A percentile compares a stretch with the other conserved stretches of the same genome.
phyloP scores from a whole-genome alignment of 2,797 vertebrate genomes.

The Spinibarbus caldwelli region DNA sequence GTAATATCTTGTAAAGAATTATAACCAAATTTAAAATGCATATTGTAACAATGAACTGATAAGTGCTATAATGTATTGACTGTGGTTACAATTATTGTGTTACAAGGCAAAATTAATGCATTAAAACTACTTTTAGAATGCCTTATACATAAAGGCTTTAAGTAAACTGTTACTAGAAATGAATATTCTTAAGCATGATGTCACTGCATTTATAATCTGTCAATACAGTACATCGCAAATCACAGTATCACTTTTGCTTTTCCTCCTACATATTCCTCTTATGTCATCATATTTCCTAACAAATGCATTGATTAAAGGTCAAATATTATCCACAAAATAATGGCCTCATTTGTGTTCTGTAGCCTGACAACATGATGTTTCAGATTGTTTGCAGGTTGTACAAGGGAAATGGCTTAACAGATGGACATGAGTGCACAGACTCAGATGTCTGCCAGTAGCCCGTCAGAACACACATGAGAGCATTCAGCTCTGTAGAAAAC shows the following conservation, averaged over 20 bases:
- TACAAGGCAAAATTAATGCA: not conserved
- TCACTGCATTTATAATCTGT: not conserved
- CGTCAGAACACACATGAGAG: slow-evolving; percentile 15
- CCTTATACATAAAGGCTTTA: not conserved
- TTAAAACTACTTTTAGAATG: not conserved
- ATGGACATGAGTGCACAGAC: slow-evolving; percentile 43
- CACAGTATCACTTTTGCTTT: not conserved
- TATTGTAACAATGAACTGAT: too few species aligned
- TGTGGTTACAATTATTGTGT: too few species aligned
- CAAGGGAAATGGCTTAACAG: slow-evolving; percentile 58
- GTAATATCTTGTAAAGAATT: too few species aligned
- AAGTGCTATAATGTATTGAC: not conserved
- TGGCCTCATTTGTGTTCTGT: slow-evolving; percentile 47
- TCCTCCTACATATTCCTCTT: not conserved
- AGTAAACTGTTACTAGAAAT: not conserved
- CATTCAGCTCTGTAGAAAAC: slow-evolving; percentile 10
- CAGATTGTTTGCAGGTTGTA: slow-evolving; percentile 58
- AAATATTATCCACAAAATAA: slow-evolving; percentile 50
- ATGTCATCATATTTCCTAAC: not conserved
- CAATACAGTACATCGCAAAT: not conserved
- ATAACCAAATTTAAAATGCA: not conserved
- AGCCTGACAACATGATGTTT: slow-evolving; percentile 60
- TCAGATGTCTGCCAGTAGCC: slow-evolving; percentile 27
- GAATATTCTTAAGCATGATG: not conserved
- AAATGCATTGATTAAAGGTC: slow-evolving; percentile 58